Conservation (phyloP, 2,888 invertebrate species). For the Tetanocera ferruginea region DNA sequence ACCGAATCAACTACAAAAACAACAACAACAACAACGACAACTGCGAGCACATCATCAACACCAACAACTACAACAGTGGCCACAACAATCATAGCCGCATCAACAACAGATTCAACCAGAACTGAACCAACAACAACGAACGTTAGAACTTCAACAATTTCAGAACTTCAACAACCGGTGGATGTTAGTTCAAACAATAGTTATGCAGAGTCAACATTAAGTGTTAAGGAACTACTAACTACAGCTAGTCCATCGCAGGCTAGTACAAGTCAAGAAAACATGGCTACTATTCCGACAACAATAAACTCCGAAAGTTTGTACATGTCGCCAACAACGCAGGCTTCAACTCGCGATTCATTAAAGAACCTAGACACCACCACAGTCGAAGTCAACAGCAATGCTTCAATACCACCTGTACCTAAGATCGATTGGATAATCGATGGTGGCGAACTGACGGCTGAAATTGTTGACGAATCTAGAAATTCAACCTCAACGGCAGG, state of each 20-base stretch:
- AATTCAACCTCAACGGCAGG: not conserved
- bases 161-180: not conserved
- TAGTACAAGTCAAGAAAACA: too few relatives aligned
- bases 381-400: conserved; percentile 28
- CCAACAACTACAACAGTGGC: not conserved
- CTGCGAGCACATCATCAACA: not conserved
- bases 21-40: conserved; percentile 26
- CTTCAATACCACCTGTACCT: conserved; percentile 44
- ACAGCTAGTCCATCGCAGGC: too few relatives aligned
- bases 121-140: not conserved
- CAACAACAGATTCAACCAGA: too few relatives aligned
- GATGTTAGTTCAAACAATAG: not conserved
- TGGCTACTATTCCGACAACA: not conserved
- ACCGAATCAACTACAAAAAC: conserved; percentile 38
- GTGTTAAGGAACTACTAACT: not conserved
- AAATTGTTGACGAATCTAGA: conserved; percentile 17
- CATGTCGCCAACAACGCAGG: not conserved
- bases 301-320: not conserved
- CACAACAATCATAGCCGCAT: not conserved
- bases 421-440: conserved; percentile 51
- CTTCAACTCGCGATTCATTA: not conserved
- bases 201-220: not conserved
- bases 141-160: not conserved
- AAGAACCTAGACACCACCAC: conserved; percentile 25
- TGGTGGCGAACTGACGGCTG: conserved; percentile 36